Conservation (phyloP, 2,888 invertebrate species). For the Mesoligia furuncula region DNA sequence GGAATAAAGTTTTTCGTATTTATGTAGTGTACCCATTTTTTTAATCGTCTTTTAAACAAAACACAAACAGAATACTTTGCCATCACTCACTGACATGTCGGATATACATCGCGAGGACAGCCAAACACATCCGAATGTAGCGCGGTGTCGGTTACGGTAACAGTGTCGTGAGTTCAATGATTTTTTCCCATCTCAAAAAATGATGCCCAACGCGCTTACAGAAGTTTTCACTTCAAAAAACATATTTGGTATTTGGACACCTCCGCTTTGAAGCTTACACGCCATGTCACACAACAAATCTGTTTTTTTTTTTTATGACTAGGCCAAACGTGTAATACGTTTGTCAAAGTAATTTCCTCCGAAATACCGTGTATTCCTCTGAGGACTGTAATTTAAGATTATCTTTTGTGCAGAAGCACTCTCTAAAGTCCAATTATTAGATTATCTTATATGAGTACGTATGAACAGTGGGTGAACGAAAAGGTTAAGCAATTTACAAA, state of each 20-base stretch:
- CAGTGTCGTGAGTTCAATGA: no score
- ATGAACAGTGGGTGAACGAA: neutral
- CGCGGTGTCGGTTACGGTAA: no score
- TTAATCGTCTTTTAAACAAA: no score
- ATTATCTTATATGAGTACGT: neutral
- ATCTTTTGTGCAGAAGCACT: conserved; percentile 8
- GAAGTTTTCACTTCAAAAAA: no score
- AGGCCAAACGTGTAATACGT: neutral
- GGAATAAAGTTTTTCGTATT: no score
- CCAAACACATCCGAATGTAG: no score
- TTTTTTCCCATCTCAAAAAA: no score
- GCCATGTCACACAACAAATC: conserved; percentile 3
- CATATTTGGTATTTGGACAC: neutral
- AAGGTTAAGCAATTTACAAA: neutral
- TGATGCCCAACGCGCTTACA: no score
- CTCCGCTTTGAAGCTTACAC: neutral
- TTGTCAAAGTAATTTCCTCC: conserved; percentile 1
- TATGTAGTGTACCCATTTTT: no score
- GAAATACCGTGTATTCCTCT: neutral
- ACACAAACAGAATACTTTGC: no score
- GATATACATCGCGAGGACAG: no score
- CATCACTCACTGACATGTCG: no score
- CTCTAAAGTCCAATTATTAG: neutral
- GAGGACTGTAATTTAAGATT: conserved; percentile 16
- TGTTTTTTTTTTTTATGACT: conserved; percentile 12